phyloP scores from a whole-genome alignment of 2,797 vertebrate species.

The Pangasius mekongensis region DNA sequence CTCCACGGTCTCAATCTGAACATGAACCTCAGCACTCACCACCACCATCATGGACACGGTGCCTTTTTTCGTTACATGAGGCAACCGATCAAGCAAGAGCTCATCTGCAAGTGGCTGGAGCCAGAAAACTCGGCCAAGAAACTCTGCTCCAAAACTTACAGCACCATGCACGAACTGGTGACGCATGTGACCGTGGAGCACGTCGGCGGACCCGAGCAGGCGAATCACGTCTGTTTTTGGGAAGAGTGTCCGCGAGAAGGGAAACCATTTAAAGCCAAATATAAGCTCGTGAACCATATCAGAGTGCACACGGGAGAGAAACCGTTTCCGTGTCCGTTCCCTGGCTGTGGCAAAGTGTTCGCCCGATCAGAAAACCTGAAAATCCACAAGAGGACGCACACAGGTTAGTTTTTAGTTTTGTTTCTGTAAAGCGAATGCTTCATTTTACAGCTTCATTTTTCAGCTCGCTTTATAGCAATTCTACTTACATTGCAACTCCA shows the following conservation, averaged over 20 bases:
- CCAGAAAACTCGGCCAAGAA: slow-evolving; percentile 85
- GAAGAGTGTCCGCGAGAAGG: slow-evolving; percentile 97
- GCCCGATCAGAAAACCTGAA: slow-evolving; percentile 98
- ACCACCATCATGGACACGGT: slow-evolving; percentile 84
- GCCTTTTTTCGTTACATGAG: slow-evolving; percentile 98
- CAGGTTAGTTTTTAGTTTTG: slow-evolving; percentile 84
- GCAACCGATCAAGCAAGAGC: slow-evolving; percentile 97
- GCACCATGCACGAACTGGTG: slow-evolving; percentile 96
- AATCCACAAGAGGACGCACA: slow-evolving; percentile 99
- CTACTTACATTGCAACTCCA: background rate
- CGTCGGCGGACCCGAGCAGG: slow-evolving; percentile 94
- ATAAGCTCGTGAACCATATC: slow-evolving; percentile 99
- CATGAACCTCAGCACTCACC: slow-evolving; percentile 87
- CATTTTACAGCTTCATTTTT: background rate
- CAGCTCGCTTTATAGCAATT: background rate
- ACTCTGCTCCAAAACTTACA: slow-evolving; percentile 95
- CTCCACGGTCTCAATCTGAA: slow-evolving; percentile 94
- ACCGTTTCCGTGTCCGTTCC: slow-evolving; percentile 96
- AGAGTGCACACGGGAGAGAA: slow-evolving; percentile 98
- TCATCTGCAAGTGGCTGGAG: slow-evolving; percentile 97
- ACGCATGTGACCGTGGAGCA: slow-evolving; percentile 97
- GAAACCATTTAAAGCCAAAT: slow-evolving; percentile 98
- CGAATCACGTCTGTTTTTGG: slow-evolving; percentile 95
- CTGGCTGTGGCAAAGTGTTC: slow-evolving; percentile 98
- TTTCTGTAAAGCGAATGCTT: background rate